Evolutionary conservation across 35 echinoderm and acorn worm genomes (phyloP).

Genomic region (Ophioderma brevispina): DNA sequence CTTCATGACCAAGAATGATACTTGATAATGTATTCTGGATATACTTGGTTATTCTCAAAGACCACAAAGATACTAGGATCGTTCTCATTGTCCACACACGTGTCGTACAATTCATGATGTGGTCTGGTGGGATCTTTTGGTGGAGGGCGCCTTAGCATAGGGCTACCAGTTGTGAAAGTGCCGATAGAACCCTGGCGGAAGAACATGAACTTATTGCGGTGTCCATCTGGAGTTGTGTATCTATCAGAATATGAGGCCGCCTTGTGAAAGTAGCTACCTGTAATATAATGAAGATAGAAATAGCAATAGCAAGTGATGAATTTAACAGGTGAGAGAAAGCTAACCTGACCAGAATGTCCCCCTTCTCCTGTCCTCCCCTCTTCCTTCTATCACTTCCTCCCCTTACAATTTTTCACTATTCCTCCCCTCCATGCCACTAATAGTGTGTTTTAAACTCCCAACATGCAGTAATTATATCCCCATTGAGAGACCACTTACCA

Average conservation of each 20-base stretch:
- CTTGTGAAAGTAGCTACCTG: constrained; percentile 42
- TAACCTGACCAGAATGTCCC: too few species aligned
- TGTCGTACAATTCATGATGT: constrained; percentile 21
- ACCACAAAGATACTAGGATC: constrained; percentile 60
- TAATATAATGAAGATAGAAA: too few species aligned
- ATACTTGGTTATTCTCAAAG: constrained; percentile 44
- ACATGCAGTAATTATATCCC: too few species aligned
- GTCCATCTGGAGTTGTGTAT: constrained; percentile 5
- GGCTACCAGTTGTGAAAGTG: neutral
- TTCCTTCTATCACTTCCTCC: too few species aligned
- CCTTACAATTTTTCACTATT: too few species aligned
- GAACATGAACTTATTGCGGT: constrained; percentile 25
- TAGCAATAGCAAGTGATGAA: too few species aligned
- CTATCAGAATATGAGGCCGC: constrained; percentile 23
- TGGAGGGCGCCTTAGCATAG: neutral
- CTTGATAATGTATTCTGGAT: constrained; percentile 59
- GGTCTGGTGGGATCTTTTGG: neutral
- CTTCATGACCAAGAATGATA: too few species aligned
- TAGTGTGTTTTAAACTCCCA: too few species aligned
- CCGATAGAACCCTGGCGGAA: constrained; percentile 44
- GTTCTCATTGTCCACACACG: constrained; percentile 28
- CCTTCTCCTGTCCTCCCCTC: too few species aligned
- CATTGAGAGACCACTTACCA: too few species aligned
- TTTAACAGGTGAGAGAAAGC: too few species aligned
- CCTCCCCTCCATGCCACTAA: too few species aligned